Conservation (phyloP, 2,113 vertebrate species). For the Capreolus pygargus region DNA sequence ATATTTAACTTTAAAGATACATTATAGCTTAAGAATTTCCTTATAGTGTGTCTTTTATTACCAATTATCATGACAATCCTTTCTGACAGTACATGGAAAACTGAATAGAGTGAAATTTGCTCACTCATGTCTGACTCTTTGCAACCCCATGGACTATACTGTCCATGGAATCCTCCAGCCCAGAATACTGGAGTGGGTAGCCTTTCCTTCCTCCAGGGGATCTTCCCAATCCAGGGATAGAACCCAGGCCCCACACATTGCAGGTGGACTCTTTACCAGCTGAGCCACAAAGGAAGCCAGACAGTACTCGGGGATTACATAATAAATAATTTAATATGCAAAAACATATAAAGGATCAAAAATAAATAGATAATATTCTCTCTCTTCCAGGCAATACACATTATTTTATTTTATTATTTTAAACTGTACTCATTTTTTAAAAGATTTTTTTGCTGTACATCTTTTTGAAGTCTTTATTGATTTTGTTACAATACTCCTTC, state of each 20-base stretch:
- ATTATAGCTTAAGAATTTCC: background rate
- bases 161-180: background rate
- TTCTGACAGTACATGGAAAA: background rate
- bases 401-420: background rate
- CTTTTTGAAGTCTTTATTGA: background rate
- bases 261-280: background rate
- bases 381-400: background rate
- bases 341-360: background rate
- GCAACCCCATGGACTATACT: background rate
- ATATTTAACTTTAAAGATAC: background rate
- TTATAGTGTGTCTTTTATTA: background rate
- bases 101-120: background rate
- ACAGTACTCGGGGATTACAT: background rate
- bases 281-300: background rate
- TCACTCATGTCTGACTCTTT: background rate
- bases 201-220: background rate
- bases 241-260: background rate
- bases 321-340: background rate
- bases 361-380: background rate
- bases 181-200: background rate
- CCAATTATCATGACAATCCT: background rate
- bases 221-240: background rate
- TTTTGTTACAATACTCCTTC: background rate
- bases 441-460: background rate
- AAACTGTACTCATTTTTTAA: background rate